Percentiles rank a stretch among this genome's conserved stretches.
phyloP scores from a whole-genome alignment of 1,140 invertebrate species.

The Ericerus pela region DNA sequence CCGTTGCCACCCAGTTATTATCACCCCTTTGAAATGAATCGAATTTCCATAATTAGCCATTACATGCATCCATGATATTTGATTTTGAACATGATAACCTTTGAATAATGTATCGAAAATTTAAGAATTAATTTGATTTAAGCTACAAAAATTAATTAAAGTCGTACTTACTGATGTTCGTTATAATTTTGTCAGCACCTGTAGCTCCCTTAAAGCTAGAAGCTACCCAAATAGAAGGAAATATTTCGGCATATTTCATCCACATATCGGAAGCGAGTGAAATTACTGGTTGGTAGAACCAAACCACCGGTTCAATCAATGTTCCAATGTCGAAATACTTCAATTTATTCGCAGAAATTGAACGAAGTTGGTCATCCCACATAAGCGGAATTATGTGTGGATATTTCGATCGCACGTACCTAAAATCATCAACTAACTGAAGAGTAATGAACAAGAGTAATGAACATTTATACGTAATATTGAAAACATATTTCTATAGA shows the following conservation, averaged over 20 bases:
- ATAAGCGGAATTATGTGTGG: conserved; percentile 33
- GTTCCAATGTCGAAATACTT: conserved; percentile 32
- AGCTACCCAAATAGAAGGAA: conserved; percentile 45
- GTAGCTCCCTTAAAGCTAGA: conserved; percentile 46
- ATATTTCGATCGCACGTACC: conserved; percentile 27
- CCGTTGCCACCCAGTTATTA: conserved; percentile 23
- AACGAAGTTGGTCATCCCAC: conserved; percentile 50
- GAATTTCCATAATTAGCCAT: not conserved
- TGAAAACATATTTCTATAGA: too few relatives aligned
- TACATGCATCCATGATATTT: not conserved
- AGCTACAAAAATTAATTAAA: not conserved
- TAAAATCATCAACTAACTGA: too few relatives aligned
- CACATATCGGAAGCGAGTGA: not conserved
- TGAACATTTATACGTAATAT: too few relatives aligned
- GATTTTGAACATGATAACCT: not conserved
- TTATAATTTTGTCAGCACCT: conserved; percentile 36
- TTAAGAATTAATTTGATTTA: not conserved
- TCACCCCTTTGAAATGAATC: conserved; percentile 17
- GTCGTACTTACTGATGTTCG: conserved; percentile 27
- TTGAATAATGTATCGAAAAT: not conserved
- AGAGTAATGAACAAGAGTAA: too few relatives aligned
- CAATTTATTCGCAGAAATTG: conserved; percentile 32
- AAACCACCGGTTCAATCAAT: conserved; percentile 40
- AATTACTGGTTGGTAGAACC: conserved; percentile 23
- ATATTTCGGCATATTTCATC: conserved; percentile 29